A percentile compares a stretch with the other conserved stretches of the same genome.
phyloP scores from a whole-genome alignment of 2,797 vertebrate species.

The Vultur gryphus region DNA sequence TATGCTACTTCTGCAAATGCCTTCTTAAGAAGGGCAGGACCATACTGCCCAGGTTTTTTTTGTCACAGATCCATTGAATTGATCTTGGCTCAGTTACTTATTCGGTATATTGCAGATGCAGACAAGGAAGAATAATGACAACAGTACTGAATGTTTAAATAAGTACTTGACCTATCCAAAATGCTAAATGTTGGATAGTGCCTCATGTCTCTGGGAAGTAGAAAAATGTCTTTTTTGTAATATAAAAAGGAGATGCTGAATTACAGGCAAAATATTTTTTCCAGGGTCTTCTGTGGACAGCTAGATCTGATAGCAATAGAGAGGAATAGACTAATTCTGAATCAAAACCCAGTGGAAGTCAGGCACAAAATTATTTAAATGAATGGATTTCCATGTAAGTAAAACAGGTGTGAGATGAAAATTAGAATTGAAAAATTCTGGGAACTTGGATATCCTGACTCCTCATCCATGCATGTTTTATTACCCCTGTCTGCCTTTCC shows the following conservation, averaged over 20 bases:
- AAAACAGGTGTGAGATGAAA: not conserved
- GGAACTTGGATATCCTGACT: not conserved
- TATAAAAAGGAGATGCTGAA: not conserved
- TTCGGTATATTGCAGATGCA: not conserved
- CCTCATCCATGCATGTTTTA: not conserved
- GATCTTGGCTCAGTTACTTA: not conserved
- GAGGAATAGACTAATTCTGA: not conserved
- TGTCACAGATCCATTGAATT: not conserved
- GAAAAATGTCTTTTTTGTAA: not conserved
- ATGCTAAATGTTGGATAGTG: not conserved
- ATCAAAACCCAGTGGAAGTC: not conserved
- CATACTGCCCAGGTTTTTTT: not conserved
- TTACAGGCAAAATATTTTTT: not conserved
- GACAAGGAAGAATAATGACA: not conserved
- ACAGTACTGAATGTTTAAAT: not conserved
- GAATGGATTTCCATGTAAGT: not conserved
- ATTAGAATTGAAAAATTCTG: not conserved
- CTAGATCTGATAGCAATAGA: not conserved
- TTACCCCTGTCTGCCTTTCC: not conserved
- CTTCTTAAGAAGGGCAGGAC: not conserved
- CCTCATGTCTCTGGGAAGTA: not conserved
- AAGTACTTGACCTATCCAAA: not conserved
- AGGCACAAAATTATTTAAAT: not conserved
- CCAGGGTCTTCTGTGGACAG: not conserved
- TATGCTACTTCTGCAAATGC: not conserved